These are phyloP conservation scores for Eurypyga helias DNA, from an alignment of 2,113 vertebrate genomes.

Conservation along the genomic window DNA sequence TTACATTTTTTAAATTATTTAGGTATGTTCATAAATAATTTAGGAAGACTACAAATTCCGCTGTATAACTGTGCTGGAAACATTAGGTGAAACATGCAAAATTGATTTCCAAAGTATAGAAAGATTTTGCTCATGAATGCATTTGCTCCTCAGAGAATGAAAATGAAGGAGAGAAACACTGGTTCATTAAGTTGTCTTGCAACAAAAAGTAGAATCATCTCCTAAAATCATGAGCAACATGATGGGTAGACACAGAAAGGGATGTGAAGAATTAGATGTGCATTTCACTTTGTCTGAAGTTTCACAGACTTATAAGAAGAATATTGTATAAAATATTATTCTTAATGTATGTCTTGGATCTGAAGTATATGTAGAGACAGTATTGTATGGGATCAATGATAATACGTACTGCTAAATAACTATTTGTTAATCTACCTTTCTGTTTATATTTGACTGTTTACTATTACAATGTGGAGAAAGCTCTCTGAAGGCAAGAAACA, in stretches of 20 bases:
- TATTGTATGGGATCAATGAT: background rate
- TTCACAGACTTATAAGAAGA: background rate
- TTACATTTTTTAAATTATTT: slow-evolving; percentile 52
- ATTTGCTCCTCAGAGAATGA: background rate
- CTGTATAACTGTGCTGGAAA: slow-evolving; percentile 19
- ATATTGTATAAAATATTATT: background rate
- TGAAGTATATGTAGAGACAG: background rate
- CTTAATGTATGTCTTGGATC: background rate
- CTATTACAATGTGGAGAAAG: background rate
- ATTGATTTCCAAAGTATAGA: slow-evolving; percentile 41
- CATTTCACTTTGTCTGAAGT: background rate
- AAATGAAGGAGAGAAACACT: background rate
- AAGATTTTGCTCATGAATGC: slow-evolving; percentile 1
- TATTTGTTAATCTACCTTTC: background rate
- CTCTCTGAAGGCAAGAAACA: background rate
- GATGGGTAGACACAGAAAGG: background rate
- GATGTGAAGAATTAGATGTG: background rate
- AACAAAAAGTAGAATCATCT: slow-evolving; percentile 12
- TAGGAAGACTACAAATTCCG: background rate
- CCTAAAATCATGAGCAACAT: background rate
- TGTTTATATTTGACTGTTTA: background rate
- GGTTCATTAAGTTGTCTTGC: slow-evolving; percentile 30
- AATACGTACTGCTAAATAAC: background rate
- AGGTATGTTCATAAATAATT: slow-evolving; percentile 49
- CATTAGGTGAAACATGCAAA: slow-evolving; percentile 48